phyloP scores from a whole-genome alignment of 2,113 vertebrate species.

The Myiopsitta monachus region DNA sequence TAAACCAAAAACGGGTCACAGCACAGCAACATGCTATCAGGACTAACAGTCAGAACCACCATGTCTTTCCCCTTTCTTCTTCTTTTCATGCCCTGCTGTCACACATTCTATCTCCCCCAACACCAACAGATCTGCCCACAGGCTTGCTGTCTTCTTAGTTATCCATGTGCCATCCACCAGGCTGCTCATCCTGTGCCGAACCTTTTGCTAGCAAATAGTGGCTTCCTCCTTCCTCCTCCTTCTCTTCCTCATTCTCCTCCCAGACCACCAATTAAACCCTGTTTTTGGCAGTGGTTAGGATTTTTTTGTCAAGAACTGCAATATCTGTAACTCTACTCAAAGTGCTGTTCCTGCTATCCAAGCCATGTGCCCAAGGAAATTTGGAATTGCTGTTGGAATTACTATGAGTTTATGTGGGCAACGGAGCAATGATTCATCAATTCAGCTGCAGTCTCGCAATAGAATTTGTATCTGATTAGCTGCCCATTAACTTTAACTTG shows the following conservation, averaged over 20 bases:
- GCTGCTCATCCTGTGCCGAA: neutral
- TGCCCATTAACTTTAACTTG: neutral
- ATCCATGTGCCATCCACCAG: rapidly evolving
- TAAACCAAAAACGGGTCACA: neutral
- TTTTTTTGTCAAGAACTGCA: neutral
- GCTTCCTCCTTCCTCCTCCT: neutral
- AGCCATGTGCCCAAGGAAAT: neutral
- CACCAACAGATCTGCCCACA: neutral
- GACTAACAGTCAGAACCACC: neutral
- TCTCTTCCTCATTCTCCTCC: neutral
- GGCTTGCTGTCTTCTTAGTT: neutral
- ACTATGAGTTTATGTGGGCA: neutral
- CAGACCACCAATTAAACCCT: neutral
- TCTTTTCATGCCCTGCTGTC: neutral
- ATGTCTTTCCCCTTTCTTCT: neutral
- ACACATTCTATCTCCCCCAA: neutral
- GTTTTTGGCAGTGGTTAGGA: neutral
- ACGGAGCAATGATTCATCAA: neutral
- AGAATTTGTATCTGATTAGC: neutral
- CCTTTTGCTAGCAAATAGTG: neutral
- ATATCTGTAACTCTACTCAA: neutral
- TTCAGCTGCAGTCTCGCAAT: neutral
- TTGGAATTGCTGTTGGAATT: neutral
- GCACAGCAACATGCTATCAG: neutral
- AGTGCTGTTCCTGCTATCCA: neutral